These are phyloP conservation scores for Lumbricus terrestris DNA, from an alignment of 2,888 invertebrate species.

Conservation along the genomic window DNA sequence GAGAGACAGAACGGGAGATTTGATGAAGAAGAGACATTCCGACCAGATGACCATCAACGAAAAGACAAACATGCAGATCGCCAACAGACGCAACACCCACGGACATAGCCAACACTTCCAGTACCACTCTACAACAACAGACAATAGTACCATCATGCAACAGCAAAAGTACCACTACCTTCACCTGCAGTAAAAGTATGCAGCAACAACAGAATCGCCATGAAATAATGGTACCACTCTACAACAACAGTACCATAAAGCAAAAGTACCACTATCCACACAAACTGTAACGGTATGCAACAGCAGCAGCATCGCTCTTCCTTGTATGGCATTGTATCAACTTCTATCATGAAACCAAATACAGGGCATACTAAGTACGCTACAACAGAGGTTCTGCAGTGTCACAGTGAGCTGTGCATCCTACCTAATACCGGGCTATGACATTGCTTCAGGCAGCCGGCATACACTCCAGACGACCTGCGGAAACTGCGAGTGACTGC, in stretches of 20 bases:
- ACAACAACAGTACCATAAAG: neutral
- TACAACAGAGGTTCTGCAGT: neutral
- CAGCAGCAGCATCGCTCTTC: too few relatives aligned
- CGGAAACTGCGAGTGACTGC: conserved; percentile 18
- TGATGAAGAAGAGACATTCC: conserved; percentile 95
- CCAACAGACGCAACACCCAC: conserved; percentile 72
- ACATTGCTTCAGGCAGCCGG: neutral
- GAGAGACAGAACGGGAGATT: conserved; percentile 85
- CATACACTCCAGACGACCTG: neutral
- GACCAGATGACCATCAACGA: conserved; percentile 97
- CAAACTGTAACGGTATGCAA: too few relatives aligned
- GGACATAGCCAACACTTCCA: conserved; percentile 85
- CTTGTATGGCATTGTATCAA: too few relatives aligned
- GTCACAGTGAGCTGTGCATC: neutral
- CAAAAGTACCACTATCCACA: too few relatives aligned
- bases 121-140: conserved; percentile 78
- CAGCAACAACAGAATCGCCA: too few relatives aligned
- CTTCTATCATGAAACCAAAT: too few relatives aligned
- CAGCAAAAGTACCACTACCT: too few relatives aligned
- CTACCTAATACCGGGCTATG: neutral
- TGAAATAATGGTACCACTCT: neutral
- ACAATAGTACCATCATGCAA: neutral
- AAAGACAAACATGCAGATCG: conserved; percentile 69
- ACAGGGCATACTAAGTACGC: neutral
- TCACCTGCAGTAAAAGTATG: too few relatives aligned